A percentile compares a stretch with the other conserved stretches of the same genome.
phyloP scores from a whole-genome alignment of 1,140 invertebrate species.

The Onthophagus taurus region DNA sequence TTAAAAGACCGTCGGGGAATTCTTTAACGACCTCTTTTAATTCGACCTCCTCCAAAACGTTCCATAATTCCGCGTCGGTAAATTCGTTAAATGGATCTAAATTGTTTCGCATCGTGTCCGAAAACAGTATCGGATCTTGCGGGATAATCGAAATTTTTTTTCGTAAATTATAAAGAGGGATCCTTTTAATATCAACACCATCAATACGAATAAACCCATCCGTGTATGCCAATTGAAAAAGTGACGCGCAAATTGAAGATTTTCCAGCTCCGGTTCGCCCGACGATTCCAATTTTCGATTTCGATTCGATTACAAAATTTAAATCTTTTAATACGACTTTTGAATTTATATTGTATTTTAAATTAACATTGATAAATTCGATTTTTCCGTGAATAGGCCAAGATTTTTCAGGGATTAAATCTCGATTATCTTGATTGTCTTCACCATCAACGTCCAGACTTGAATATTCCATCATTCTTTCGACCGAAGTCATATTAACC shows the following conservation, averaged over 20 bases:
- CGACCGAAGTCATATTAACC: background rate
- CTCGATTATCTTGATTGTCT: background rate
- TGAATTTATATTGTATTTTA: slow-evolving; percentile 52
- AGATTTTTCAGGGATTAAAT: no score
- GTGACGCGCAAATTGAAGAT: slow-evolving; percentile 61
- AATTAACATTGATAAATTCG: slow-evolving; percentile 52
- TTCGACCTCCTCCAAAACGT: slow-evolving; percentile 70
- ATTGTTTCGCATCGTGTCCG: slow-evolving; percentile 72
- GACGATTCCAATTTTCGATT: slow-evolving; percentile 64
- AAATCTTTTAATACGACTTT: slow-evolving; percentile 64
- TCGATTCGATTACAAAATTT: slow-evolving; percentile 49
- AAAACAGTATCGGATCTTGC: slow-evolving; percentile 80
- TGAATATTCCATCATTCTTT: background rate
- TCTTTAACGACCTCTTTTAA: slow-evolving; percentile 45
- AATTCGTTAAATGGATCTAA: slow-evolving; percentile 75
- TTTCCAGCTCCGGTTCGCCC: slow-evolving; percentile 80
- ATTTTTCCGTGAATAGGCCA: slow-evolving; percentile 67
- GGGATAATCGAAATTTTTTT: slow-evolving; percentile 71
- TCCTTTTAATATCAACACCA: slow-evolving; percentile 43
- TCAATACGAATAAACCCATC: slow-evolving; percentile 50
- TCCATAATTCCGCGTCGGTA: slow-evolving; percentile 68
- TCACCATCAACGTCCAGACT: background rate
- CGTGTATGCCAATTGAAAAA: slow-evolving; percentile 51
- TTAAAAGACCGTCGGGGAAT: slow-evolving; percentile 11
- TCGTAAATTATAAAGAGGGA: slow-evolving; percentile 61